phyloP scores from a whole-genome alignment of 2,113 vertebrate species.

The Caranx ignobilis region DNA sequence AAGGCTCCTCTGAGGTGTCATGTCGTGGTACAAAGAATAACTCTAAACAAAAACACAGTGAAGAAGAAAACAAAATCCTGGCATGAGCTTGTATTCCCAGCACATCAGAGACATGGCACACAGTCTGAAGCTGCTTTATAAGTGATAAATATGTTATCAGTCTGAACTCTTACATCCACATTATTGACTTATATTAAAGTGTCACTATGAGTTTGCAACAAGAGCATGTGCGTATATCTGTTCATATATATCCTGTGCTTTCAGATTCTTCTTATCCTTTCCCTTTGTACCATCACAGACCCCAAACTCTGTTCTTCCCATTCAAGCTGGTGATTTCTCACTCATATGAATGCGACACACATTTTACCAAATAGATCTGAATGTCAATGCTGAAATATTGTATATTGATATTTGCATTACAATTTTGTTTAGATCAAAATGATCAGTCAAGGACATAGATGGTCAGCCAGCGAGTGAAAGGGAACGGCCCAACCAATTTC shows the following conservation, averaged over 20 bases:
- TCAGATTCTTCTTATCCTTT: neutral
- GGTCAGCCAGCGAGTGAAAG: constrained; percentile 49
- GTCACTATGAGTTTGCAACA: neutral
- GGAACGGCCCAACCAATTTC: constrained; percentile 67
- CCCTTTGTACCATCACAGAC: neutral
- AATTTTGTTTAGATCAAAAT: constrained; percentile 50
- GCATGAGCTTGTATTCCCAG: neutral
- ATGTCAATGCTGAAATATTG: constrained; percentile 29
- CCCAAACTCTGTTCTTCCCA: neutral
- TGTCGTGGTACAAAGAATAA: neutral
- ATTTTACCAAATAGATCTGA: neutral
- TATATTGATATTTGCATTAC: constrained; percentile 56
- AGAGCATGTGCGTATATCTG: neutral
- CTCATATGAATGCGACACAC: constrained; percentile 4
- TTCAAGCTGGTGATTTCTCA: neutral
- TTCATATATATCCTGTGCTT: neutral
- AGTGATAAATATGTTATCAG: neutral
- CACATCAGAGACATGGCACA: neutral
- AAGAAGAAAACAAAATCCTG: constrained; percentile 1
- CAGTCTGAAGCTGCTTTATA: neutral
- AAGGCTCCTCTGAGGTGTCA: constrained; percentile 1
- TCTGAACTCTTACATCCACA: neutral
- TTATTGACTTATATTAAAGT: neutral
- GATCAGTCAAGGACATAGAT: constrained; percentile 71
- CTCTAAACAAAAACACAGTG: constrained; percentile 20